Conservation (phyloP, 2,113 vertebrate species). For the Polypterus senegalus region DNA sequence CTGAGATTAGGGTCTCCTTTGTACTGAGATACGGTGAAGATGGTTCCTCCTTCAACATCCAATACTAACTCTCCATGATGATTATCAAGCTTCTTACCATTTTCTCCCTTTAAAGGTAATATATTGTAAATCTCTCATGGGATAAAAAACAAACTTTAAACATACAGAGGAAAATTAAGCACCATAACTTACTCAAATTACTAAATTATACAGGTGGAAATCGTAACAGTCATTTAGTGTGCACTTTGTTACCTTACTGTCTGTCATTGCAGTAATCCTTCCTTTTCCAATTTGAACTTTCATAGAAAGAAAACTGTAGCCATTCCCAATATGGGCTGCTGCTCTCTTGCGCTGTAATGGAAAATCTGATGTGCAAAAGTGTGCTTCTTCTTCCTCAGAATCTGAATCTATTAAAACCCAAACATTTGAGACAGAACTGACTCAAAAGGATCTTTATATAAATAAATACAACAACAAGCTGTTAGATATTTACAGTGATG, state of each 20-base stretch:
- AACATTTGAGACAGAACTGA: not conserved
- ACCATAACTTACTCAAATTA: no score
- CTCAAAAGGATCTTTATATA: not conserved
- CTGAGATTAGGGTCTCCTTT: constrained; percentile 65
- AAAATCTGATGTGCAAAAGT: constrained; percentile 51
- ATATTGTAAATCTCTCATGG: no score
- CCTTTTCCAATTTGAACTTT: constrained; percentile 64
- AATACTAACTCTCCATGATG: constrained; percentile 67
- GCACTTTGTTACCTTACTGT: constrained; percentile 55
- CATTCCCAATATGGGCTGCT: constrained; percentile 30
- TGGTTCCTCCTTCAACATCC: constrained; percentile 67
- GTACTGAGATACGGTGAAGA: constrained; percentile 77
- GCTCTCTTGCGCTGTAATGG: constrained; percentile 23
- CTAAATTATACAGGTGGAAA: no score
- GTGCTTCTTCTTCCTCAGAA: constrained; percentile 72
- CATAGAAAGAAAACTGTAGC: constrained; percentile 63
- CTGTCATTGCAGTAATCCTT: constrained; percentile 63
- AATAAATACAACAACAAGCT: no score
- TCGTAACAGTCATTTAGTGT: no score
- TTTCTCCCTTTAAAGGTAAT: constrained; percentile 41
- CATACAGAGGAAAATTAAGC: no score
- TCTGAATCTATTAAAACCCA: constrained; percentile 54
- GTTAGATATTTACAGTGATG: no score
- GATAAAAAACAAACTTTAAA: no score
- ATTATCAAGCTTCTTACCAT: constrained; percentile 37